Percentiles rank a stretch among this genome's conserved stretches.
Evolutionary conservation across 92 coral and sea anemone genomes (phyloP).

Genomic region (Anthopleura xanthogrammica): DNA sequence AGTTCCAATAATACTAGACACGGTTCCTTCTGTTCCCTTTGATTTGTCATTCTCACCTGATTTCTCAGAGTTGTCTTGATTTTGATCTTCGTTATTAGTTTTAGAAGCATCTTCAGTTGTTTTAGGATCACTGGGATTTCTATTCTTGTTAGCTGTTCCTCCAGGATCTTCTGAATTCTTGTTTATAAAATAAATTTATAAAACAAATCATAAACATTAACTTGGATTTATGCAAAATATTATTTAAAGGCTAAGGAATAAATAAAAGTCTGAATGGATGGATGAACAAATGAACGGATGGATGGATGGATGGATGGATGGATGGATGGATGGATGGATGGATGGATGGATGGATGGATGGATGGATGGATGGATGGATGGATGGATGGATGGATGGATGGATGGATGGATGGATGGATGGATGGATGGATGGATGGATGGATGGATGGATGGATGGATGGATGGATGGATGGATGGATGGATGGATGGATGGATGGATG

Average conservation of each 20-base stretch:
- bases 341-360: not conserved
- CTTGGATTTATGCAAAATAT: too few species aligned
- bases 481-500: not conserved
- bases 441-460: not conserved
- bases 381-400: not conserved
- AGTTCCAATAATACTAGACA: constrained; percentile 46
- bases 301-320: not conserved
- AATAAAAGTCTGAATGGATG: too few species aligned
- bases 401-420: not conserved
- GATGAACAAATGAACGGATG: not conserved
- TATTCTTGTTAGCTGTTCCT: not conserved
- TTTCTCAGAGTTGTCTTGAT: constrained; percentile 4
- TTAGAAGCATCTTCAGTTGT: not conserved
- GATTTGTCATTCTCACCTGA: constrained; percentile 34
- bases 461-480: not conserved
- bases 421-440: not conserved
- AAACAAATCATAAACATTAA: not conserved
- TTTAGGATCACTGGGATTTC: not conserved
- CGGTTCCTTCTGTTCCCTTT: constrained; percentile 23
- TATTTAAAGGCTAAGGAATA: too few species aligned
- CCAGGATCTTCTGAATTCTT: constrained; percentile 8
- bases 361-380: not conserved
- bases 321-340: not conserved
- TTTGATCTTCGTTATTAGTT: constrained; percentile 3
- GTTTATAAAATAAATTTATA: not conserved